Evolutionary conservation across 2,888 invertebrate species (phyloP).

Genomic region (Lordiphosa andalusiaca): DNA sequence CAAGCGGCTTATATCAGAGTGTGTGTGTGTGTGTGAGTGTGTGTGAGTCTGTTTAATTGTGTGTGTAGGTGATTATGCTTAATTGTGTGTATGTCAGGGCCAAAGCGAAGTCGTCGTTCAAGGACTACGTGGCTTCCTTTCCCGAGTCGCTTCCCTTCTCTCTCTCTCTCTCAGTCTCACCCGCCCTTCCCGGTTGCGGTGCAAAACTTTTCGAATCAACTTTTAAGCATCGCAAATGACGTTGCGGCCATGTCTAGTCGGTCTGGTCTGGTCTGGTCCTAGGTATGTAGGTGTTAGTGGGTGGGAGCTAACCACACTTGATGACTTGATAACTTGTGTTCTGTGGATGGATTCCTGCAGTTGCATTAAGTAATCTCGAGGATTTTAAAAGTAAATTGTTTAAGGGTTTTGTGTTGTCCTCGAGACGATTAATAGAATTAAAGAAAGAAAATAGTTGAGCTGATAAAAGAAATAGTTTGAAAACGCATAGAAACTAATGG

Average conservation of each 20-base stretch:
- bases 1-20: constrained; percentile 41
- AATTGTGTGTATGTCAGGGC: constrained; percentile 63
- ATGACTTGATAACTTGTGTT: constrained; percentile 71
- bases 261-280: constrained; percentile 22
- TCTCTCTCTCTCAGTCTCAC: constrained; percentile 4
- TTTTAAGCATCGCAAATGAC: constrained; percentile 72
- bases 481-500: too few relatives aligned
- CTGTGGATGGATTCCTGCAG: constrained; percentile 1
- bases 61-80: constrained; percentile 65
- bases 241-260: constrained; percentile 54
- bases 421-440: not conserved
- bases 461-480: too few relatives aligned
- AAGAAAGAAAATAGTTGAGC: too few relatives aligned
- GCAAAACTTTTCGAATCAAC: constrained; percentile 71
- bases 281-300: constrained; percentile 23
- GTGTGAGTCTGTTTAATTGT: constrained; percentile 55
- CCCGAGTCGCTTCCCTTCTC: not conserved
- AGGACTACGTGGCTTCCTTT: constrained; percentile 15
- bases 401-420: constrained; percentile 2
- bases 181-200: constrained; percentile 41
- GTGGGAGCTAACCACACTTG: constrained; percentile 37
- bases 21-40: constrained; percentile 33
- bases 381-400: constrained; percentile 1
- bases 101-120: constrained; percentile 35
- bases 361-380: not conserved